phyloP scores from a whole-genome alignment of 2,888 invertebrate species.

The Ochlodes sylvanus region DNA sequence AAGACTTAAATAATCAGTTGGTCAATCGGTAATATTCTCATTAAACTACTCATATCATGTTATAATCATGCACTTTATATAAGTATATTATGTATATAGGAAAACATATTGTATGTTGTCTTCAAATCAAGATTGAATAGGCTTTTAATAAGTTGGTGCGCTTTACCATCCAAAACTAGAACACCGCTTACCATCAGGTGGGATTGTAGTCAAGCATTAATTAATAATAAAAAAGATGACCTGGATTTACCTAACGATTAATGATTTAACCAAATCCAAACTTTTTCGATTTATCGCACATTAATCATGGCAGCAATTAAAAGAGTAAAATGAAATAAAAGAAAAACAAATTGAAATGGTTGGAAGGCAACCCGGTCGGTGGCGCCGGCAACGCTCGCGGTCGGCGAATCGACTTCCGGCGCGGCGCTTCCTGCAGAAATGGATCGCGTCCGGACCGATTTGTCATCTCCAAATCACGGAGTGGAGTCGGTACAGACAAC shows the following conservation, averaged over 20 bases:
- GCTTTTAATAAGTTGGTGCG: too few species aligned
- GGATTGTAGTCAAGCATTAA: too few species aligned
- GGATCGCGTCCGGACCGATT: constrained; percentile 83
- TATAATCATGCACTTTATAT: too few species aligned
- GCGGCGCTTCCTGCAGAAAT: constrained; percentile 81
- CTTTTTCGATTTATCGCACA: constrained; percentile 24
- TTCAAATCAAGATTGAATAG: too few species aligned
- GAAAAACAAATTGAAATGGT: constrained; percentile 41
- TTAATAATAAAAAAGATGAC: too few species aligned
- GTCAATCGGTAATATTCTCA: too few species aligned
- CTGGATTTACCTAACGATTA: not conserved
- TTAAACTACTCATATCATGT: too few species aligned
- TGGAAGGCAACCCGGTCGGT: constrained; percentile 55
- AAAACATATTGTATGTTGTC: too few species aligned
- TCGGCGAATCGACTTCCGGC: constrained; percentile 82
- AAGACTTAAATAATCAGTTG: too few species aligned
- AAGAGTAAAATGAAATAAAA: constrained; percentile 27
- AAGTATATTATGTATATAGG: too few species aligned
- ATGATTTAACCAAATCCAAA: not conserved
- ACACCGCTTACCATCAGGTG: too few species aligned
- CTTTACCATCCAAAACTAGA: too few species aligned
- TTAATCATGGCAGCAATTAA: constrained; percentile 16
- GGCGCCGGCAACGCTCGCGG: constrained; percentile 81
- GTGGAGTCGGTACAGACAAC: constrained; percentile 48
- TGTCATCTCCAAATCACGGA: constrained; percentile 75